Percentiles rank a stretch among this genome's conserved stretches.
Evolutionary conservation across 2,113 vertebrate species (phyloP).

Genomic region (Lamprotornis superbus): DNA sequence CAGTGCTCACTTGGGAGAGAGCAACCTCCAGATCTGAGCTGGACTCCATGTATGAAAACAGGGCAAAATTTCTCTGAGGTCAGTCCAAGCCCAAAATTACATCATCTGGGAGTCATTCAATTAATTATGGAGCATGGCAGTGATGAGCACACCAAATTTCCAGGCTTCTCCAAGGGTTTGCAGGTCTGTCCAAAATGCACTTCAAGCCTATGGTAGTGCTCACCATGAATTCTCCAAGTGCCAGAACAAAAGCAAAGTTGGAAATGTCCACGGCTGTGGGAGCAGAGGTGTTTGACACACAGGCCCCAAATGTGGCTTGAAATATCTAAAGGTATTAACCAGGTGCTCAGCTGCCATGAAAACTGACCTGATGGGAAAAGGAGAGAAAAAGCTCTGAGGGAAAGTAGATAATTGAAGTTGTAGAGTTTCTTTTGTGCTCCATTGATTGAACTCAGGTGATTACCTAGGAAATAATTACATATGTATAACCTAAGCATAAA

Average conservation of each 20-base stretch:
- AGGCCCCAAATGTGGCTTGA: not conserved
- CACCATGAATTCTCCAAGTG: not conserved
- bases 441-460: not conserved
- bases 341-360: not conserved
- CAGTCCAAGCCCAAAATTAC: not conserved
- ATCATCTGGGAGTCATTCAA: not conserved
- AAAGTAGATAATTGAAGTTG: not conserved
- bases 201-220: not conserved
- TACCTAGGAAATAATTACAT: not conserved
- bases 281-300: not conserved
- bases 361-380: not conserved
- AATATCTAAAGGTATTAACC: not conserved
- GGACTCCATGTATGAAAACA: accelerated
- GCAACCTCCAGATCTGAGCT: not conserved
- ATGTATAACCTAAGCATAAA: not conserved
- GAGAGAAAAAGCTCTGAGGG: not conserved
- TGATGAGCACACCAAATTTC: not conserved
- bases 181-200: not conserved
- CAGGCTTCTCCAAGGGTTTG: not conserved
- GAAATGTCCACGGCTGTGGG: accelerated
- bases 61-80: not conserved
- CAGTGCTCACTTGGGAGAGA: not conserved
- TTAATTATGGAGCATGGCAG: not conserved
- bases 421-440: not conserved
- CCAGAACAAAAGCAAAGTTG: not conserved